Evolutionary conservation across 2,888 invertebrate species (phyloP), one percentile per base, ranked within the genome.

Genomic region (Epinotia ramella): DNA sequence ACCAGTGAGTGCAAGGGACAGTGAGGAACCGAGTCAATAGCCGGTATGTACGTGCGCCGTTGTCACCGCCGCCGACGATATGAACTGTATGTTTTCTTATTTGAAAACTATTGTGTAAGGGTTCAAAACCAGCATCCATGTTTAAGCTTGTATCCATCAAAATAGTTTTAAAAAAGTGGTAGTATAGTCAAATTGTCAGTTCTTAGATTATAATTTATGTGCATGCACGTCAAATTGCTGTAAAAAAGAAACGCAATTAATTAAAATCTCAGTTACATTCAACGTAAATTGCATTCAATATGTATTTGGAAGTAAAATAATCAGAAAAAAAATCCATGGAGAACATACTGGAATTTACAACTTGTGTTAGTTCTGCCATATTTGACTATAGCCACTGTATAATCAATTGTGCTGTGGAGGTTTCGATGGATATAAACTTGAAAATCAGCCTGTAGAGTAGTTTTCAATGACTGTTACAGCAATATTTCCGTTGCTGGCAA

Each of bases 11-110:
- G 49, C 90, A 77, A 86, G 81, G 84, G 83, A 88, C 90, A 59
- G 92, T 91, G 79, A 89, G 87, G 85, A 84, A 83, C 87, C 88
- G 16, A 91, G 88, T 90, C 93, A 94, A 94, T 94, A 94, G 88
- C 94, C 88, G 76, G 88, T 81, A 90, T 90, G 88, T 78, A 87
- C 77, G 24, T 90, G 91, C 86, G 87, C 84, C 74, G 88, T 90
- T 81, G 71, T 80, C 80, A 81, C 86, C 66, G 82, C 86, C 83
- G 84, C 88, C 76, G 84, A 87, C 77, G 82, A 89, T 78, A 88
- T 85, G 86, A 90, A 92, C 89, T 91, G 84, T 91, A 84, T 90
- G 89, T 91, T 93, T 89, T 90, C 91, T 79, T 91, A 91, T 81
- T 84, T 91, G 88, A 93, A 91, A 89, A 90, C 89, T 78, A 88